These are phyloP conservation scores for Atethmia centrago DNA, from an alignment of 2,888 invertebrate species.

Conservation along the genomic window DNA sequence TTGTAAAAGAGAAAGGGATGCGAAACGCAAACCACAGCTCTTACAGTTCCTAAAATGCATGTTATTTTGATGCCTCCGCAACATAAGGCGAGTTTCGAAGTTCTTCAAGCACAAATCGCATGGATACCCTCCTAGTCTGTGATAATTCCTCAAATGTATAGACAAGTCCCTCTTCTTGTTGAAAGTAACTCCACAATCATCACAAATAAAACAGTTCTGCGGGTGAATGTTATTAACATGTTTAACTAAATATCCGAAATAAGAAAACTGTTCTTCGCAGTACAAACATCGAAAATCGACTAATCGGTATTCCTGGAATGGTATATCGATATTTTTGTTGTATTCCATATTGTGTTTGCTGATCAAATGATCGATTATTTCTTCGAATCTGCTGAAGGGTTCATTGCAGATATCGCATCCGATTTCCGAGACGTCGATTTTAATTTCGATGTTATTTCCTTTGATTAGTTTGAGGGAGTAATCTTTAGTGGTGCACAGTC, in stretches of 20 bases:
- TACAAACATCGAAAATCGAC: constrained; percentile 77
- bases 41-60: constrained; percentile 81
- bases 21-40: constrained; percentile 76
- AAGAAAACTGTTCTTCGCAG: constrained; percentile 79
- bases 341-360: constrained; percentile 80
- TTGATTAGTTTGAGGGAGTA: constrained; percentile 78
- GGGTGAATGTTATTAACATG: constrained; percentile 81
- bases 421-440: constrained; percentile 84
- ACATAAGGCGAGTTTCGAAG: constrained; percentile 70
- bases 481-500: constrained; percentile 76
- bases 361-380: constrained; percentile 82
- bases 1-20: constrained; percentile 73
- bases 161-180: constrained; percentile 80
- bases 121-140: constrained; percentile 77
- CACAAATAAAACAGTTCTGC: constrained; percentile 78
- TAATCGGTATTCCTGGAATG: constrained; percentile 79
- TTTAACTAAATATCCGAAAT: constrained; percentile 79
- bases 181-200: constrained; percentile 80
- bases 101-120: constrained; percentile 78
- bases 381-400: constrained; percentile 73
- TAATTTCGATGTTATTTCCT: constrained; percentile 79
- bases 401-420: constrained; percentile 81
- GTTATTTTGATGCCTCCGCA: constrained; percentile 76
- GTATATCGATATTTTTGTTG: constrained; percentile 77
- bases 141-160: constrained; percentile 77